Conservation (phyloP, 2,888 invertebrate species). For the Minunthozetes semirufus region DNA sequence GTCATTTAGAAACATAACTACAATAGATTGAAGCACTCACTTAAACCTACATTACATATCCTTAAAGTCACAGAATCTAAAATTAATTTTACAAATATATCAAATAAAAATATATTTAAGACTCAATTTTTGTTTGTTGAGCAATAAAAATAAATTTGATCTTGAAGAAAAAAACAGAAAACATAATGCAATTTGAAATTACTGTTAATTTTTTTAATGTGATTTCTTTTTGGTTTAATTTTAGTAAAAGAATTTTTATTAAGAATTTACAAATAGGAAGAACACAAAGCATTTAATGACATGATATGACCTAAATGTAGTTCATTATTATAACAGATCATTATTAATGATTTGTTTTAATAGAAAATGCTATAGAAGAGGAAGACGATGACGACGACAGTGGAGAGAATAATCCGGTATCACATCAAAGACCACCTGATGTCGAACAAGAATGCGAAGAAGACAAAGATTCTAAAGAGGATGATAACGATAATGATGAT, state of each 20-base stretch:
- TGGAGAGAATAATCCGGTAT: not conserved
- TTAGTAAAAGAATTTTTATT: no score
- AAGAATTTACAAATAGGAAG: no score
- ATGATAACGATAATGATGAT: conserved; percentile 27
- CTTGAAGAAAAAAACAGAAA: not conserved
- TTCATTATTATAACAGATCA: not conserved
- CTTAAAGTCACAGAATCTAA: no score
- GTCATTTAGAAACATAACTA: not conserved
- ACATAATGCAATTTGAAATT: no score
- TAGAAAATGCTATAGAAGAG: conserved; percentile 14
- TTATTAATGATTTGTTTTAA: not conserved
- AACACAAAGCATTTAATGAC: not conserved
- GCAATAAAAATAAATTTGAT: not conserved
- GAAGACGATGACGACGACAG: conserved; percentile 25
- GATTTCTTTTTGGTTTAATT: no score
- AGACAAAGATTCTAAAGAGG: not conserved
- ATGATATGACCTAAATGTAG: not conserved
- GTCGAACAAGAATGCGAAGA: not conserved
- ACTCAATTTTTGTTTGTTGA: no score
- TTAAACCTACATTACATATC: no score
- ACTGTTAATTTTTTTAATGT: no score
- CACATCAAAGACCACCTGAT: not conserved
- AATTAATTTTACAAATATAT: no score
- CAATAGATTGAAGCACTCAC: no score
- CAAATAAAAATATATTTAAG: no score